Conservation (phyloP, 2,113 vertebrate species). For the Mesoclemmys tuberculata region DNA sequence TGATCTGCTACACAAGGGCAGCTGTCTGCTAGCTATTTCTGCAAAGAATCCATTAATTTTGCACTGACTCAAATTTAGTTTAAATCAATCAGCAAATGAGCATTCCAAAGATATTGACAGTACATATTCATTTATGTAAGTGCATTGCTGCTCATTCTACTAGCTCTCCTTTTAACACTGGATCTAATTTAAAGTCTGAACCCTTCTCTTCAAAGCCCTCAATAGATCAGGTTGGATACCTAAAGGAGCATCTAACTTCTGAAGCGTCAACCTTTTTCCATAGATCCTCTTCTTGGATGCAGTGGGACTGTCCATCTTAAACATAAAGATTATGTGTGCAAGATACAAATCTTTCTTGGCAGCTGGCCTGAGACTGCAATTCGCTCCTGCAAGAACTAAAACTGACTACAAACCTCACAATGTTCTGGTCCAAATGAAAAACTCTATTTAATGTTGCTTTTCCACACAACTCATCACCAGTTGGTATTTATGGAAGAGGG, state of each 20-base stretch:
- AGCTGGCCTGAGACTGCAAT: not conserved
- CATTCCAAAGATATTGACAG: not conserved
- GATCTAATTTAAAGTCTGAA: not conserved
- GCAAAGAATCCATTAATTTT: not conserved
- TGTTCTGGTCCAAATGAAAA: not conserved
- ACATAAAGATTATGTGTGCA: not conserved
- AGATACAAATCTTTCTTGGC: not conserved
- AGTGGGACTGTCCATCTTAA: not conserved
- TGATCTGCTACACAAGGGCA: not conserved
- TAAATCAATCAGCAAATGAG: not conserved
- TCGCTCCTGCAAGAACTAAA: not conserved
- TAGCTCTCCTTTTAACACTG: not conserved
- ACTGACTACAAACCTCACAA: not conserved
- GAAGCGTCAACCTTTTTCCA: not conserved
- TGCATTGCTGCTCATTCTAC: not conserved
- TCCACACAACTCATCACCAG: not conserved
- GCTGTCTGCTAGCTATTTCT: not conserved
- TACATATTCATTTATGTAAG: not conserved
- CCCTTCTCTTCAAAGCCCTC: not conserved
- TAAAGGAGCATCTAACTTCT: accelerated
- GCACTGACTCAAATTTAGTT: not conserved
- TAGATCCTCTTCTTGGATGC: not conserved
- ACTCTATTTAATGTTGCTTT: not conserved
- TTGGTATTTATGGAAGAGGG: not conserved
- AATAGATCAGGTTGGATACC: not conserved